Conservation (phyloP, 2,797 vertebrate genomes). For the Acropternis orthonyx region DNA sequence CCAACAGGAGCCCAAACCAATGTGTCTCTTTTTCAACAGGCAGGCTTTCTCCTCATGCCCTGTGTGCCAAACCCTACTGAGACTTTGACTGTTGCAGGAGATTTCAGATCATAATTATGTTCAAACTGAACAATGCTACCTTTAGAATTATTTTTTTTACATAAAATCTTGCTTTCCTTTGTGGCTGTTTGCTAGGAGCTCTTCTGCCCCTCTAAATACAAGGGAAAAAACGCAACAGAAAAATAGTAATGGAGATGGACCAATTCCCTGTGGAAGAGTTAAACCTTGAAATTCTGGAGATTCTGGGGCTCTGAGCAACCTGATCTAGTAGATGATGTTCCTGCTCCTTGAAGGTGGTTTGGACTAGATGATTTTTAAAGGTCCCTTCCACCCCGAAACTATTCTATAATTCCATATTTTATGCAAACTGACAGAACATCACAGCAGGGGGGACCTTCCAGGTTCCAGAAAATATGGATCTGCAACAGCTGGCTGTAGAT, state of each 20-base stretch:
- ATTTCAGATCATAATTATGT: background rate
- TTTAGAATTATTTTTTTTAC: background rate
- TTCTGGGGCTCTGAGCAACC: background rate
- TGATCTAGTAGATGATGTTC: background rate
- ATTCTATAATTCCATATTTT: background rate
- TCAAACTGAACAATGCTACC: background rate
- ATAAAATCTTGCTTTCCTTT: background rate
- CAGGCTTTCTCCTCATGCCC: background rate
- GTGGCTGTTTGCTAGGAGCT: background rate
- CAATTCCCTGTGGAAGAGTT: fast-evolving
- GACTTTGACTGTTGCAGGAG: background rate
- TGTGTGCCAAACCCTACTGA: background rate
- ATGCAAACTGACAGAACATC: fast-evolving
- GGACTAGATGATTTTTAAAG: background rate
- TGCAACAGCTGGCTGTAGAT: background rate
- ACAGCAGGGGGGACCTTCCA: fast-evolving
- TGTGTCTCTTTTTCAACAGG: background rate
- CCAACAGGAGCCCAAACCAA: background rate
- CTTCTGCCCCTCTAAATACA: background rate
- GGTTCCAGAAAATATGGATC: background rate
- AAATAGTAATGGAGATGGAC: background rate
- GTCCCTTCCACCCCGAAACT: background rate
- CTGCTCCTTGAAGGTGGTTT: fast-evolving
- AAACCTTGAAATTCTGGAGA: background rate
- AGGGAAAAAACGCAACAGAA: background rate